These are phyloP conservation scores for Pherbina coryleti DNA, from an alignment of 2,888 invertebrate species.

Conservation along the genomic window DNA sequence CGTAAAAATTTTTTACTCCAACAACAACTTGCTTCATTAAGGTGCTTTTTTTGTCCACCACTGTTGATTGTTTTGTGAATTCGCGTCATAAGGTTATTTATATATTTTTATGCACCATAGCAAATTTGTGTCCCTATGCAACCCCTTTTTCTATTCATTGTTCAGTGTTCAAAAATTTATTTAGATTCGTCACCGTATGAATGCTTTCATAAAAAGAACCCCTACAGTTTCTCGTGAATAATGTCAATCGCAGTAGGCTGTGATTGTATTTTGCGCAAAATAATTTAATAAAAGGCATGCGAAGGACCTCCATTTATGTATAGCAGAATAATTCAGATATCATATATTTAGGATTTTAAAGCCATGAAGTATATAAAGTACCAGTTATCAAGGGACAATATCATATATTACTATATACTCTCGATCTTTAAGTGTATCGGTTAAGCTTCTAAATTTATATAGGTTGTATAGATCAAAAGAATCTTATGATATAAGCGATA, in stretches of 20 bases:
- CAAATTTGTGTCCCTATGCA: neutral
- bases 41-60: conserved; percentile 39
- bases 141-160: conserved; percentile 22
- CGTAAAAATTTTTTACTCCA: conserved; percentile 40
- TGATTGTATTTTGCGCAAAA: conserved; percentile 23
- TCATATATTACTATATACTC: too few species aligned
- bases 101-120: conserved; percentile 1
- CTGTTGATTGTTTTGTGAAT: conserved; percentile 2
- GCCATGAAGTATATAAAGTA: too few species aligned
- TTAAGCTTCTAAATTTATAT: too few species aligned
- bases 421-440: too few species aligned
- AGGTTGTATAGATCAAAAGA: neutral
- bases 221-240: neutral
- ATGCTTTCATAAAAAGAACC: neutral
- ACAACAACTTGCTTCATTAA: conserved; percentile 50
- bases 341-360: too few species aligned
- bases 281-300: conserved; percentile 19
- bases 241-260: neutral
- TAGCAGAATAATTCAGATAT: neutral
- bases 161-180: conserved; percentile 17
- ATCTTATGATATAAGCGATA: neutral
- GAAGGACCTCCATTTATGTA: too few species aligned
- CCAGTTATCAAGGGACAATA: too few species aligned
- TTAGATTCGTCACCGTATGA: conserved; percentile 33
- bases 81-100: neutral